A percentile compares a stretch with the other conserved stretches of the same genome.
phyloP scores from a whole-genome alignment of 2,797 vertebrate species.

The Hoplostethus mediterraneus region DNA sequence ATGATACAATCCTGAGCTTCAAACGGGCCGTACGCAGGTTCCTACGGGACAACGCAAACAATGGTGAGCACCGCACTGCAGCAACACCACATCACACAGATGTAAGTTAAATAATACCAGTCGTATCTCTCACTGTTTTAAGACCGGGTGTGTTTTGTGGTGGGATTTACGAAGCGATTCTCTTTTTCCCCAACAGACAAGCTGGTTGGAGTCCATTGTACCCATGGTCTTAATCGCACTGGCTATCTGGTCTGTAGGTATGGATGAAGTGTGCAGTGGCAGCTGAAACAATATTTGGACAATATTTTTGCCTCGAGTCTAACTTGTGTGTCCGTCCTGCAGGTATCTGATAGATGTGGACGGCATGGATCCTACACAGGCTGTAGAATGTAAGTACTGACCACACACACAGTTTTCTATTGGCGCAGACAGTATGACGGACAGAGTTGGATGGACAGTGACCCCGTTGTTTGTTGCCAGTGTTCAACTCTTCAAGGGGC shows the following conservation, averaged over 20 bases:
- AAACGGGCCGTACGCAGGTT: constrained; percentile 76
- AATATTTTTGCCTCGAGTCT: neutral
- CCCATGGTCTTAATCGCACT: constrained; percentile 94
- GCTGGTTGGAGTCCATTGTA: constrained; percentile 95
- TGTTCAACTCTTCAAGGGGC: constrained; percentile 82
- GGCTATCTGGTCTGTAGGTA: constrained; percentile 96
- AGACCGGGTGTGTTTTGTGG: too few species aligned
- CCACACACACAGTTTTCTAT: neutral
- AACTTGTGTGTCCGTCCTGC: constrained; percentile 33
- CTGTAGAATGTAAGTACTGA: constrained; percentile 68
- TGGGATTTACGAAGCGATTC: too few species aligned
- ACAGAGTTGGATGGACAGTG: too few species aligned
- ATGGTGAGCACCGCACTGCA: constrained; percentile 67
- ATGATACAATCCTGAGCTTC: constrained; percentile 79
- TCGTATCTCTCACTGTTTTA: too few species aligned
- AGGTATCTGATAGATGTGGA: constrained; percentile 87
- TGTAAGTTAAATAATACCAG: too few species aligned
- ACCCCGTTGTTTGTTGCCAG: constrained; percentile 49
- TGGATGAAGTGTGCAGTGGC: neutral
- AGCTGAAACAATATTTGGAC: neutral
- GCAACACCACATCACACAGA: too few species aligned
- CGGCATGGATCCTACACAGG: constrained; percentile 74
- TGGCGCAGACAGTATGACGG: too few species aligned
- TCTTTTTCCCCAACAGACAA: constrained; percentile 80
- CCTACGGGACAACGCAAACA: constrained; percentile 76